Evolutionary conservation across 2,888 invertebrate species (phyloP).

Genomic region (Prosopocoilus inquinatus): DNA sequence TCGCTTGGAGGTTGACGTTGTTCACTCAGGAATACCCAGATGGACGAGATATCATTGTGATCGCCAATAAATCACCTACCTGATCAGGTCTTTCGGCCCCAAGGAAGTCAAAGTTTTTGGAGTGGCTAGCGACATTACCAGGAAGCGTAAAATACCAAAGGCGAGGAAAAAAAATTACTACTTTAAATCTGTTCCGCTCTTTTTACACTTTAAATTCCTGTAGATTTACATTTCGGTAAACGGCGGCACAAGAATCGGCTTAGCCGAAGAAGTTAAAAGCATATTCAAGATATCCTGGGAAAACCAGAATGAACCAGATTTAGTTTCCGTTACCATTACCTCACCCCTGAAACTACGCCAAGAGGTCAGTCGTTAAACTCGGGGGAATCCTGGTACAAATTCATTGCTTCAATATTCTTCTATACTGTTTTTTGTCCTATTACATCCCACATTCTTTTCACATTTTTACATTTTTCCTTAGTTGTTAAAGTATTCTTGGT

Average conservation of each 20-base stretch:
- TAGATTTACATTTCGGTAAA: slow-evolving; percentile 92
- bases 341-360: slow-evolving; percentile 87
- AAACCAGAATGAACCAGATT: slow-evolving; percentile 85
- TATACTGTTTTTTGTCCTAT: too few relatives aligned
- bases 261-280: slow-evolving; percentile 95
- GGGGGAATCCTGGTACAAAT: slow-evolving; percentile 87
- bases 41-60: slow-evolving; percentile 89
- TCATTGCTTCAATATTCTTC: too few relatives aligned
- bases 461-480: too few relatives aligned
- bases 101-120: slow-evolving; percentile 89
- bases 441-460: too few relatives aligned
- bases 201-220: background rate
- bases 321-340: slow-evolving; percentile 91
- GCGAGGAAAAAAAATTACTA: slow-evolving; percentile 47
- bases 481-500: too few relatives aligned
- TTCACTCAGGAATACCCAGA: slow-evolving; percentile 91
- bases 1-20: slow-evolving; percentile 92
- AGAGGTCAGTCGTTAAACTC: slow-evolving; percentile 65
- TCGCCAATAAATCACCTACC: slow-evolving; percentile 97
- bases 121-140: slow-evolving; percentile 82
- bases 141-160: slow-evolving; percentile 82
- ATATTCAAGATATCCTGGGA: slow-evolving; percentile 91
- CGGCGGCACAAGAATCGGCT: slow-evolving; percentile 95
- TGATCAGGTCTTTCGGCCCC: slow-evolving; percentile 96
- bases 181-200: background rate